A percentile compares a stretch with the other conserved stretches of the same genome.
These are phyloP conservation scores for Calyptommatus sinebrachiatus DNA, from an alignment of 2,113 vertebrate species.

Conservation along the genomic window DNA sequence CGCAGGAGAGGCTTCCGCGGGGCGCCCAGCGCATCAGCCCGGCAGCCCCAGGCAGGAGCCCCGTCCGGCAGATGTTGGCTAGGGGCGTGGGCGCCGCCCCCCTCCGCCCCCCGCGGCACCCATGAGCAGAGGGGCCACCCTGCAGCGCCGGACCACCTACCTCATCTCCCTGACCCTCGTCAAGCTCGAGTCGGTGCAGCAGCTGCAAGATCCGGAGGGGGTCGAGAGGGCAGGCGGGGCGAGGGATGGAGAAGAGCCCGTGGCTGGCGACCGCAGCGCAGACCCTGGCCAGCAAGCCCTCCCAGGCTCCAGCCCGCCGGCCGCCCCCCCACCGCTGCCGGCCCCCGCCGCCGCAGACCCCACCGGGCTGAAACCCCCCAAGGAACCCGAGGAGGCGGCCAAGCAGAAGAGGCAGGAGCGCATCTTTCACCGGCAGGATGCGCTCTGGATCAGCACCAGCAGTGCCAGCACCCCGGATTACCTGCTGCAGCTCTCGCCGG, in stretches of 20 bases:
- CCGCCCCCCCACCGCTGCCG: not conserved
- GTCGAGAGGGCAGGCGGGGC: slow-evolving; percentile 22
- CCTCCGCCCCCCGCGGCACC: slow-evolving; percentile 66
- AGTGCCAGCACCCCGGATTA: slow-evolving; percentile 56
- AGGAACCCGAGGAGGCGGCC: slow-evolving; percentile 39
- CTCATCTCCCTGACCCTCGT: slow-evolving; percentile 94
- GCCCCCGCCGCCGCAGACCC: slow-evolving; percentile 24
- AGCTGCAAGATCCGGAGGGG: slow-evolving; percentile 61
- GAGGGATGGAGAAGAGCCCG: slow-evolving; percentile 30
- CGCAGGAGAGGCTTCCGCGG: too few species aligned
- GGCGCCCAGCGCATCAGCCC: slow-evolving; percentile 15
- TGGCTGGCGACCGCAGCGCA: not conserved
- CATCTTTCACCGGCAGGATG: slow-evolving; percentile 73
- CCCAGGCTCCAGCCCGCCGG: not conserved
- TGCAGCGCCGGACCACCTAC: slow-evolving; percentile 93
- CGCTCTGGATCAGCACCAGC: slow-evolving; percentile 74
- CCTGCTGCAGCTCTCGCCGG: slow-evolving; percentile 27
- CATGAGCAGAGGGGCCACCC: slow-evolving; percentile 82
- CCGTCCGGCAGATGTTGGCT: slow-evolving; percentile 17
- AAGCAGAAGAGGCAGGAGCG: slow-evolving; percentile 71
- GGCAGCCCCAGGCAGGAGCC: slow-evolving; percentile 40
- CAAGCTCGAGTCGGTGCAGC: slow-evolving; percentile 83
- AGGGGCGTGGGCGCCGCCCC: slow-evolving; percentile 50
- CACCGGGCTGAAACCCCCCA: slow-evolving; percentile 35
- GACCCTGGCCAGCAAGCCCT: not conserved